phyloP scores from a whole-genome alignment of 2,888 invertebrate species.

The Ichneumon xanthorius region DNA sequence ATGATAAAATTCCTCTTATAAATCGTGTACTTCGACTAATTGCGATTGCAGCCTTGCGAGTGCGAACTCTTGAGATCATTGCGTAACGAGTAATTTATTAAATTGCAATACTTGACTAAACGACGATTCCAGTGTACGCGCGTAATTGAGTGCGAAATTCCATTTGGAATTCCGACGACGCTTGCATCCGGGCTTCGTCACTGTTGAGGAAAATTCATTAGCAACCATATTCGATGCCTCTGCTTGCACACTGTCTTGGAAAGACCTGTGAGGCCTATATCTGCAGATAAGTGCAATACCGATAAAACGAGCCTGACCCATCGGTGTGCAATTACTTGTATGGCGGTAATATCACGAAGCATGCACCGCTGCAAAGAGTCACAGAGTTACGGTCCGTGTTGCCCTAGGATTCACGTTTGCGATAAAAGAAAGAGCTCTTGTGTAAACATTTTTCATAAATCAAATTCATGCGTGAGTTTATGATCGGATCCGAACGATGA shows the following conservation, averaged over 20 bases:
- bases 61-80: neutral
- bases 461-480: slow-evolving; percentile 8
- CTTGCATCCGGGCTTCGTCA: neutral
- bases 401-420: slow-evolving; percentile 1
- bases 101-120: slow-evolving; percentile 5
- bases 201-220: slow-evolving; percentile 6
- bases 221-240: neutral
- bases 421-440: slow-evolving; percentile 3
- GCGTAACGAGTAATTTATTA: neutral
- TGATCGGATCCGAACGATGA: neutral
- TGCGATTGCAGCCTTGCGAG: neutral
- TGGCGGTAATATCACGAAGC: neutral
- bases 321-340: neutral
- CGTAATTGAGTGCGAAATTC: slow-evolving; percentile 15
- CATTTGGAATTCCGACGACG: neutral
- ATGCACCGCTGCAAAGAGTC: neutral
- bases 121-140: neutral
- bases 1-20: neutral
- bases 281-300: neutral
- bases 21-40: neutral
- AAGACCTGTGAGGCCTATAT: neutral
- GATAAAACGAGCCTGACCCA: neutral
- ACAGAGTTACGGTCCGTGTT: neutral
- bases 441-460: slow-evolving; percentile 2
- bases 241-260: neutral